phyloP scores from a whole-genome alignment of 2,797 vertebrate species.

The Knipowitschia caucasica region DNA sequence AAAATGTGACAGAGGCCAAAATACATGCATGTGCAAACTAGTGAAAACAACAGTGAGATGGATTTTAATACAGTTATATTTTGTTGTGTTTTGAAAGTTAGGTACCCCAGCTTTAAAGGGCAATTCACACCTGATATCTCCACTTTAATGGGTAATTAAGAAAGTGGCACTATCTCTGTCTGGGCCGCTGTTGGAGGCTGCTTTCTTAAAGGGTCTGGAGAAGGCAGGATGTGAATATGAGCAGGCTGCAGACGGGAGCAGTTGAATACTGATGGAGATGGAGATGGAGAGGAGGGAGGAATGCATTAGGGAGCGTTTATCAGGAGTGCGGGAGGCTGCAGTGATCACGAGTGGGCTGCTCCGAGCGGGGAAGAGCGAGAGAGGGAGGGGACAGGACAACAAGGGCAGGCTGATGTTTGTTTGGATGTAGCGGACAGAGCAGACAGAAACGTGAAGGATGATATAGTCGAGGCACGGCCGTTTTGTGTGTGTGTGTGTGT shows the following conservation, averaged over 20 bases:
- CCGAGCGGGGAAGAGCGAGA: conserved; percentile 7
- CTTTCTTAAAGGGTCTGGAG: conserved; percentile 56
- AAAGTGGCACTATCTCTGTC: conserved; percentile 45
- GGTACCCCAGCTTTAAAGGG: too few species aligned
- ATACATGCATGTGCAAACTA: too few species aligned
- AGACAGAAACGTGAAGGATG: neutral
- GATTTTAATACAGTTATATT: too few species aligned
- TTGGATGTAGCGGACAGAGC: neutral
- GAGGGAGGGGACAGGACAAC: conserved; percentile 7
- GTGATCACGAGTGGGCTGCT: conserved; percentile 31
- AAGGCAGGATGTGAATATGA: conserved; percentile 59
- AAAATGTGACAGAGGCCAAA: too few species aligned
- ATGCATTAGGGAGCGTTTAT: conserved; percentile 47
- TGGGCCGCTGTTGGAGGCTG: conserved; percentile 29
- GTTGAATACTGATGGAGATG: conserved; percentile 51
- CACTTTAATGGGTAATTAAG: conserved; percentile 74
- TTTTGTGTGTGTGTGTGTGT: too few species aligned
- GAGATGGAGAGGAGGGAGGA: conserved; percentile 18
- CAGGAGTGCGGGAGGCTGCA: conserved; percentile 4
- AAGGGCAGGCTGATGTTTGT: conserved; percentile 5
- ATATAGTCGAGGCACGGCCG: too few species aligned
- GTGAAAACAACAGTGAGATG: too few species aligned
- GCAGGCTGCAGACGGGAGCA: conserved; percentile 38
- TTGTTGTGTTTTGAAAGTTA: too few species aligned
- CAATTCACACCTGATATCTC: too few species aligned